Evolutionary conservation across 2,797 vertebrate genomes (phyloP).

Genomic region (Tiaroga cobitis): DNA sequence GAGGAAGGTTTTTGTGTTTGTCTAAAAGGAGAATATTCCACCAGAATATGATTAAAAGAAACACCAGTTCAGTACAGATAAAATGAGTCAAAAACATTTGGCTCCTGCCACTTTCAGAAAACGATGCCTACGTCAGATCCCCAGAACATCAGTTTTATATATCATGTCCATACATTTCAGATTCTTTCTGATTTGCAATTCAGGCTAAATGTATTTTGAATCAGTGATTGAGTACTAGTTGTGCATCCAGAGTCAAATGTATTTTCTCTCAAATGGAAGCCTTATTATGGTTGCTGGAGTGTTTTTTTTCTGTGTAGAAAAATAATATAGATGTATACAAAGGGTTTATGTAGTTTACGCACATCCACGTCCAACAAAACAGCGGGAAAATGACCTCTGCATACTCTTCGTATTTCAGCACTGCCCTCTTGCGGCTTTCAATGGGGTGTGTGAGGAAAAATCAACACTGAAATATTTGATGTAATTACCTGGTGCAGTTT

Average conservation of each 20-base stretch:
- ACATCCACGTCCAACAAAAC: neutral
- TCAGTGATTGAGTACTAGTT: neutral
- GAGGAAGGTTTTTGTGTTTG: neutral
- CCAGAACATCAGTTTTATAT: neutral
- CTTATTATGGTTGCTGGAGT: neutral
- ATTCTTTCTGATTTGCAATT: neutral
- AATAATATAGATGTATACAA: neutral
- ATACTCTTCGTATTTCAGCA: neutral
- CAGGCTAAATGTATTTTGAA: neutral
- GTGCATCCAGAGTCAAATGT: neutral
- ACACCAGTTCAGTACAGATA: neutral
- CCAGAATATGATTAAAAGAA: too few relatives aligned
- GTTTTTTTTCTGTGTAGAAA: neutral
- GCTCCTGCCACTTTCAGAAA: neutral
- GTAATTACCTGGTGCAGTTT: neutral
- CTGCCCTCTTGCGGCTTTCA: neutral
- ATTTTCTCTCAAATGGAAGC: neutral
- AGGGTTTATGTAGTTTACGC: neutral
- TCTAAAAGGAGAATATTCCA: too few relatives aligned
- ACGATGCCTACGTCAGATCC: neutral
- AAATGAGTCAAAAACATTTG: neutral
- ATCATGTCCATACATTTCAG: neutral
- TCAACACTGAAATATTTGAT: slow-evolving; percentile 5
- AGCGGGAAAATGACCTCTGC: neutral
- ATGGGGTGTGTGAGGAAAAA: neutral